phyloP scores from a whole-genome alignment of 2,888 invertebrate genomes.

The Caenorhabditis zanzibari region DNA sequence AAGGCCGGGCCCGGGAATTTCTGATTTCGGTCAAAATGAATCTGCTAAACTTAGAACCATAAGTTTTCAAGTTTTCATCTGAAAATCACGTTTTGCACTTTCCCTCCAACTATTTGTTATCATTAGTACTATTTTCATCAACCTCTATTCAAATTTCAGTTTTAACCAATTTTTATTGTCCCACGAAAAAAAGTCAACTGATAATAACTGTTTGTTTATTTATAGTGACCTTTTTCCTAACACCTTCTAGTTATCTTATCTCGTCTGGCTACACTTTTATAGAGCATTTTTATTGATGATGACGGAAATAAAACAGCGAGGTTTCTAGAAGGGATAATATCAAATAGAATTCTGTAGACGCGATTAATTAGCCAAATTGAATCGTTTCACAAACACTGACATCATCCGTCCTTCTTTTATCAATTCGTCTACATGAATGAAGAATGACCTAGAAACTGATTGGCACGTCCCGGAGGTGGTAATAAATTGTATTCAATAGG shows the following conservation, averaged over 20 bases:
- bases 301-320: background rate
- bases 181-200: background rate
- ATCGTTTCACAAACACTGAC: conserved; percentile 49
- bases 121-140: background rate
- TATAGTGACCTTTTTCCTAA: conserved; percentile 5
- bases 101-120: background rate
- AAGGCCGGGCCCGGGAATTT: too few species aligned
- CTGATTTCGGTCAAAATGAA: too few species aligned
- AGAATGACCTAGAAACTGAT: conserved; percentile 54
- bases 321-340: background rate
- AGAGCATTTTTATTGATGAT: background rate
- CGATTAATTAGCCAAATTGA: conserved; percentile 39
- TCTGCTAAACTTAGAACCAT: too few species aligned
- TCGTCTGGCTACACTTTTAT: background rate
- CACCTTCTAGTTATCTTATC: conserved; percentile 25
- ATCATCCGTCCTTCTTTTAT: conserved; percentile 41
- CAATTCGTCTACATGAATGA: conserved; percentile 24
- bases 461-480: conserved; percentile 50
- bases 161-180: background rate
- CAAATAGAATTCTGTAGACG: conserved; percentile 4
- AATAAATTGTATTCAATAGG: conserved; percentile 34
- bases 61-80: background rate
- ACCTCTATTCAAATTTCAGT: background rate
- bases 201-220: conserved; percentile 3
- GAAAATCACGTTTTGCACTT: conserved; percentile 28